phyloP scores from a whole-genome alignment of 2,113 vertebrate species.

The Ancistrus triradiatus region DNA sequence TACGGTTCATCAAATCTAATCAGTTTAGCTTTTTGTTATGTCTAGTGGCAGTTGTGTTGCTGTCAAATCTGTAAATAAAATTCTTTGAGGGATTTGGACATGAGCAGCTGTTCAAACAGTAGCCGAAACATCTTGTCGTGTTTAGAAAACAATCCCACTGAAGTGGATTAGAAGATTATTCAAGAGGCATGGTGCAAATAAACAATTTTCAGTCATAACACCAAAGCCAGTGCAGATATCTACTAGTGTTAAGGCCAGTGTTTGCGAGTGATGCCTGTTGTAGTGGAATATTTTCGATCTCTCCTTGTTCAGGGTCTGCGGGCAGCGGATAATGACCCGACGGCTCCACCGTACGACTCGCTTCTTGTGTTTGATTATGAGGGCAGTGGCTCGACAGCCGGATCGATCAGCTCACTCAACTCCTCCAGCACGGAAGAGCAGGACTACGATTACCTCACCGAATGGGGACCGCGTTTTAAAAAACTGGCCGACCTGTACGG shows the following conservation, averaged over 20 bases:
- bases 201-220: background rate
- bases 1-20: no score
- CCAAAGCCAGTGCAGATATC: background rate
- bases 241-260: no score
- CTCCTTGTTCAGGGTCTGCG: conserved; percentile 78
- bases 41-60: no score
- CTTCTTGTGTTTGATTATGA: conserved; percentile 97
- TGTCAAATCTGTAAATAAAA: conserved; percentile 11
- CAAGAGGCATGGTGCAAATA: background rate
- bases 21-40: no score
- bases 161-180: conserved; percentile 10
- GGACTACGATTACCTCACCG: conserved; percentile 91
- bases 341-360: conserved; percentile 90
- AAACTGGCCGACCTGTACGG: conserved; percentile 95
- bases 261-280: no score
- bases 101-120: no score
- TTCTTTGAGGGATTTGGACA: background rate
- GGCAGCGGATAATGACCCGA: conserved; percentile 89
- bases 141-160: conserved; percentile 10
- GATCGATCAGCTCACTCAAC: conserved; percentile 90
- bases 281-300: no score
- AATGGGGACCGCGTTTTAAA: conserved; percentile 94
- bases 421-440: conserved; percentile 89
- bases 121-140: conserved; percentile 5
- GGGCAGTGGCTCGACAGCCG: conserved; percentile 89